These are phyloP conservation scores for Strigamia crassipes DNA, from an alignment of 2,888 invertebrate species.

Conservation along the genomic window DNA sequence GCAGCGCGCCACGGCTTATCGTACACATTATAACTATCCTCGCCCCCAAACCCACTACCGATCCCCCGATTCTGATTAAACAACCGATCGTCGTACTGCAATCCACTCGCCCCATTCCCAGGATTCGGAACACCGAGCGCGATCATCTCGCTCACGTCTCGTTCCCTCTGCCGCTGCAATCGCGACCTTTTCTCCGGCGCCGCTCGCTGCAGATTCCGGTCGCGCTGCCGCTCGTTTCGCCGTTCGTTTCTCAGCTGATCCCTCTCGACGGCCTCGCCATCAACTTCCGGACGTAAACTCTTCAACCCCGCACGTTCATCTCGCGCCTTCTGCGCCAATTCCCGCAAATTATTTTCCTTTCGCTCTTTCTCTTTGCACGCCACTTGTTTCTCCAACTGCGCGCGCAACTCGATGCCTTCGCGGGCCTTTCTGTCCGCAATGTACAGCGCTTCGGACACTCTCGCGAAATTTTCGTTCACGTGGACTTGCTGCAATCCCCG, in stretches of 20 bases:
- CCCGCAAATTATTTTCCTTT: slow-evolving; percentile 91
- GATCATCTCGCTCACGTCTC: slow-evolving; percentile 98
- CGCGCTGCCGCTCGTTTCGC: slow-evolving; percentile 87
- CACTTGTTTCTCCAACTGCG: slow-evolving; percentile 91
- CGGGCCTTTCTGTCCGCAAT: slow-evolving; percentile 97
- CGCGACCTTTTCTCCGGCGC: slow-evolving; percentile 90
- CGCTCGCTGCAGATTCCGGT: slow-evolving; percentile 88
- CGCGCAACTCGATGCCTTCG: slow-evolving; percentile 95
- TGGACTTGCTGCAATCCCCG: slow-evolving; percentile 95
- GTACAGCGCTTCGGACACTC: slow-evolving; percentile 94
- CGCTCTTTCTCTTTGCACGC: slow-evolving; percentile 98
- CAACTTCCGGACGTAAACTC: slow-evolving; percentile 62
- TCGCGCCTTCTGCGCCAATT: slow-evolving; percentile 91
- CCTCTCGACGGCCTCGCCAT: slow-evolving; percentile 77
- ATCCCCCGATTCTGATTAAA: slow-evolving; percentile 88
- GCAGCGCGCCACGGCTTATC: slow-evolving; percentile 97
- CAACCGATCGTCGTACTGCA: slow-evolving; percentile 90
- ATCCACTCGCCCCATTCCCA: slow-evolving; percentile 74
- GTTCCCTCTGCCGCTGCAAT: slow-evolving; percentile 84
- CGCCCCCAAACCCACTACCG: slow-evolving; percentile 94
- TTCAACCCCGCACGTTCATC: slow-evolving; percentile 89
- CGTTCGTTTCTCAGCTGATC: slow-evolving; percentile 86
- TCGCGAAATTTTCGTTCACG: slow-evolving; percentile 99
- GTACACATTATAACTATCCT: slow-evolving; percentile 96
- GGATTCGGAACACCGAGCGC: slow-evolving; percentile 90